Conservation (phyloP, 2,888 invertebrate genomes). For the Drosophila pullipes region DNA sequence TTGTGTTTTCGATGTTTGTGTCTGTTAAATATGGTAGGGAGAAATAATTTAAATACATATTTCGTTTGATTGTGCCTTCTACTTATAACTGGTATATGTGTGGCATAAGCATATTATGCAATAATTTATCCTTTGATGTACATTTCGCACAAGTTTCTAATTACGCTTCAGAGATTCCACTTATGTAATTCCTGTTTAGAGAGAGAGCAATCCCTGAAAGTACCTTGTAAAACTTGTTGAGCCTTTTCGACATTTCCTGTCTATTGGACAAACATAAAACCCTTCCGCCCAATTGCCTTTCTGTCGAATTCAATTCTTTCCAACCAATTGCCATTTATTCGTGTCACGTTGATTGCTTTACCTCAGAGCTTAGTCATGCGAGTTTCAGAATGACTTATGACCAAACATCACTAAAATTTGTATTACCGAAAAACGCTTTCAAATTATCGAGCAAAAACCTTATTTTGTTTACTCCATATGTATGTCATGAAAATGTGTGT, state of each 20-base stretch:
- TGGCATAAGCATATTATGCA: not conserved
- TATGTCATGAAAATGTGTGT: not conserved
- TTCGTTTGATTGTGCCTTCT: not conserved
- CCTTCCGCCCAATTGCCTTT: constrained; percentile 72
- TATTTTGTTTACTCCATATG: not conserved
- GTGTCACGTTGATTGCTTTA: constrained; percentile 18
- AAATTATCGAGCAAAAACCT: not conserved
- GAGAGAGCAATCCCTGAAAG: not conserved
- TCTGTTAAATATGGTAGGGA: constrained; percentile 71
- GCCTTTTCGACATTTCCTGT: constrained; percentile 28
- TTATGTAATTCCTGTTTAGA: not conserved
- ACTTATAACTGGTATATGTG: not conserved
- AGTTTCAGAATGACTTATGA: not conserved
- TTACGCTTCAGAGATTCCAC: no score
- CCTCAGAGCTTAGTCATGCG: constrained; percentile 12
- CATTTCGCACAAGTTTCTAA: not conserved
- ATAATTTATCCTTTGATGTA: not conserved
- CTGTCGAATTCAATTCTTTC: constrained; percentile 56
- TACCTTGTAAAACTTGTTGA: constrained; percentile 44
- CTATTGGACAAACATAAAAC: constrained; percentile 27
- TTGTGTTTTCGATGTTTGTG: constrained; percentile 81
- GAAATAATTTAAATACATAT: not conserved
- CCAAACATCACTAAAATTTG: not conserved
- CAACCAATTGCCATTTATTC: constrained; percentile 39
- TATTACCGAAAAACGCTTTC: not conserved